Evolutionary conservation across 53 echinoderm and acorn worm species (phyloP), one percentile per base, ranked within the genome.

Genomic region (Mesocentrotus franciscanus): DNA sequence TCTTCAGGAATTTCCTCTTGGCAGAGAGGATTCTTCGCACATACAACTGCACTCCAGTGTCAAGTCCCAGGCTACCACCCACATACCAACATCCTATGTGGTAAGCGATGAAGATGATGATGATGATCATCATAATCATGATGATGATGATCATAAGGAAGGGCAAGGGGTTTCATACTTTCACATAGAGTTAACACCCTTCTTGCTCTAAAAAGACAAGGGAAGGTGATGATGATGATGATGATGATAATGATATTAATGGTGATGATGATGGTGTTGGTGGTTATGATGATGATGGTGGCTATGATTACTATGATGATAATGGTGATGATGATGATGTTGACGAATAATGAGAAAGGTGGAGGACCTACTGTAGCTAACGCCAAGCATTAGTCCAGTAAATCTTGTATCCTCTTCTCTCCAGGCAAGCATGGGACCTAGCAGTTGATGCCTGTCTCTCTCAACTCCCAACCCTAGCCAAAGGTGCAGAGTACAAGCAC

Each of bases 31-130:
- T 98, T 76, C 97, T 98, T 96, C 95, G 99, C 18, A 96, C 99
- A 35, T 98, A 98, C 79, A 98, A 98, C 90, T 98, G 99, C 95
- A 97, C 97, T 10, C 99, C 99, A 16, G 93, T 98, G 55, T 98
- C 99, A 8, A 98, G 99, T 90, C 99, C 99, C 15, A 91, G 97
- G 61, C 79, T 98, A 95, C 97, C 99, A 85, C 99, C 97, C 10
- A 98, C 99, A 68, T 98, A 98, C 90, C 99, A 98, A 15, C 99
- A 98, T 96, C 95, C 96, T 18, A 98, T 98, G 99, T 98, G 99
- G 99, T 98, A 96, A 98, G 97, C 17, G 35, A 24, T 91, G 66
- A 42, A 36, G 91, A 70, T 91, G 15, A 91, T 66, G 91, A 66
- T 68, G 91, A 91, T 66, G 35, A 70, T 34, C 39, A 91, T 35